These are phyloP conservation scores for Sisyra nigra DNA, from an alignment of 2,888 invertebrate species.

Conservation along the genomic window DNA sequence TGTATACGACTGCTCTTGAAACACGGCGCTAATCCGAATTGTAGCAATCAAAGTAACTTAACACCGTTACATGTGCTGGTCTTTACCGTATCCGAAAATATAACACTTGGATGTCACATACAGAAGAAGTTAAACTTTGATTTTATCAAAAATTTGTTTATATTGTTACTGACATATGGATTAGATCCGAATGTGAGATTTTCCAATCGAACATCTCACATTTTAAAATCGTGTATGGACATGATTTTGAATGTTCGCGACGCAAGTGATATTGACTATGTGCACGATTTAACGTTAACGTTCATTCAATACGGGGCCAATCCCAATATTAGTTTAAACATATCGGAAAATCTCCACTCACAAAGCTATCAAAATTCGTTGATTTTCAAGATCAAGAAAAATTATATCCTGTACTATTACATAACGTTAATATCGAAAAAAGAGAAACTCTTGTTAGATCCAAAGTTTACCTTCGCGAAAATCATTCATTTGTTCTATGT, in stretches of 20 bases:
- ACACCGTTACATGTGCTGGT: constrained; percentile 54
- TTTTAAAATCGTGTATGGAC: constrained; percentile 49
- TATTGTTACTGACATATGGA: constrained; percentile 46
- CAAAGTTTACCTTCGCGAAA: constrained; percentile 43
- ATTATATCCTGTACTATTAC: constrained; percentile 50
- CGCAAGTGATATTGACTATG: constrained; percentile 47
- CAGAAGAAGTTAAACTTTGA: constrained; percentile 51
- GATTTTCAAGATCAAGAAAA: constrained; percentile 37
- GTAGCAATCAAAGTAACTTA: constrained; percentile 47
- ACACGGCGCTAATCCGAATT: constrained; percentile 58
- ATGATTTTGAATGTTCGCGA: constrained; percentile 52
- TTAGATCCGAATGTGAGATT: constrained; percentile 45
- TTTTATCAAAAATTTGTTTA: constrained; percentile 51
- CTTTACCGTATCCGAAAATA: constrained; percentile 53
- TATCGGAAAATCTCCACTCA: constrained; percentile 27
- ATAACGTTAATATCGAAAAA: constrained; percentile 53
- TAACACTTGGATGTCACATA: constrained; percentile 46
- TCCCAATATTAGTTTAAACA: constrained; percentile 44
- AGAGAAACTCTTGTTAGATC: constrained; percentile 42
- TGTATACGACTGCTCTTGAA: constrained; percentile 51
- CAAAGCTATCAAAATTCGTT: constrained; percentile 22
- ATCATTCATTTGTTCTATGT: constrained; percentile 47
- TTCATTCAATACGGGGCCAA: constrained; percentile 60
- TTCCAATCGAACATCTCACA: constrained; percentile 46
- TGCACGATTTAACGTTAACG: constrained; percentile 51